A percentile compares a stretch with the other conserved stretches of the same genome.
Conservation (phyloP, 2,888 invertebrate genomes). For the Torymus tubicola region DNA sequence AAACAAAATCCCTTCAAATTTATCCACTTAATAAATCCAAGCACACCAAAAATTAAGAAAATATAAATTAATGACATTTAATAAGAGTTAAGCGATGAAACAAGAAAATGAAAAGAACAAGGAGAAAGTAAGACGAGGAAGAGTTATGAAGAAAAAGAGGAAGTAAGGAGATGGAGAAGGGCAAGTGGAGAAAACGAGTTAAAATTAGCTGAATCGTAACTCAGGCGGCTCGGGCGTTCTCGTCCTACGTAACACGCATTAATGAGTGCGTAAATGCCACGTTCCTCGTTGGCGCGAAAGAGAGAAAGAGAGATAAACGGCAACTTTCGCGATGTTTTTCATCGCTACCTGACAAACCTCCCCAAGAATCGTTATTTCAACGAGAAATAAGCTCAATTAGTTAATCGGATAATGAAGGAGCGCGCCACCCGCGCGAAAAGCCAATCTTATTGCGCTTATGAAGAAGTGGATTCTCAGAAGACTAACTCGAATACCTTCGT, state of each 20-base stretch:
- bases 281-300: background rate
- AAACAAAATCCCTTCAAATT: no score
- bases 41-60: background rate
- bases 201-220: slow-evolving; percentile 66
- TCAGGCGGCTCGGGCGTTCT: slow-evolving; percentile 63
- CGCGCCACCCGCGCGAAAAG: slow-evolving; percentile 13
- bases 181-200: slow-evolving; percentile 27
- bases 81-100: background rate
- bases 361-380: slow-evolving; percentile 3
- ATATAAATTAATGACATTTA: background rate
- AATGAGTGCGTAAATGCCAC: slow-evolving; percentile 70
- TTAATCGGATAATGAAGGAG: slow-evolving; percentile 19
- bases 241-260: slow-evolving; percentile 67
- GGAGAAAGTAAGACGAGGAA: slow-evolving; percentile 4
- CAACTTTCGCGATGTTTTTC: slow-evolving; percentile 50
- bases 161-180: slow-evolving; percentile 57
- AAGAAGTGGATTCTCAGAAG: background rate
- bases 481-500: slow-evolving; percentile 6
- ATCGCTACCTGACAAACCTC: slow-evolving; percentile 15
- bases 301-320: slow-evolving; percentile 38
- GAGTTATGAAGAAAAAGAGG: slow-evolving; percentile 48
- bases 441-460: slow-evolving; percentile 24
- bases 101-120: background rate
- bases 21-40: no score
- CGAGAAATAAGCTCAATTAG: slow-evolving; percentile 24